A percentile compares a stretch with the other conserved stretches of the same genome.
Conservation (phyloP, 2,113 vertebrate species). For the Semnopithecus entellus region DNA sequence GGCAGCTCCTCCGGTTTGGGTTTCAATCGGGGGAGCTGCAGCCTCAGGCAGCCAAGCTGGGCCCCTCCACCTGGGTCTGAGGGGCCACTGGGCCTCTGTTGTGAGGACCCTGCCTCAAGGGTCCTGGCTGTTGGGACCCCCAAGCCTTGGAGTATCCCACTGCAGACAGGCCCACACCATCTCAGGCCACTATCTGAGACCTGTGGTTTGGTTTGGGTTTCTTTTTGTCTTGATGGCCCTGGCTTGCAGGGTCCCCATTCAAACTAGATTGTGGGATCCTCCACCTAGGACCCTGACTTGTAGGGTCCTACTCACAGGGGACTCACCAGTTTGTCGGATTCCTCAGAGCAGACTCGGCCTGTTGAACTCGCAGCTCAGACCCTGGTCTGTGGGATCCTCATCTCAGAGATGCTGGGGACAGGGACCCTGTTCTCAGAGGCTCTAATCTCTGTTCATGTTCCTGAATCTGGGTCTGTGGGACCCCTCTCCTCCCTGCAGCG, state of each 20-base stretch:
- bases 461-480: not conserved
- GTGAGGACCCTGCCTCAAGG: not conserved
- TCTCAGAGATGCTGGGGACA: not conserved
- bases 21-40: slow-evolving; percentile 59
- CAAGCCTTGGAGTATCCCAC: not conserved
- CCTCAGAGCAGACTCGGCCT: not conserved
- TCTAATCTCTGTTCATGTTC: not conserved
- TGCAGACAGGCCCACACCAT: not conserved
- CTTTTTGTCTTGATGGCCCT: not conserved
- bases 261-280: not conserved
- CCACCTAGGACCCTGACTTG: not conserved
- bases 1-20: slow-evolving; percentile 74
- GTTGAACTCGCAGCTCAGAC: not conserved
- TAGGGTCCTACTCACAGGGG: not conserved
- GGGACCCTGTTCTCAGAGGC: not conserved
- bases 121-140: not conserved
- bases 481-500: not conserved
- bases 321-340: not conserved
- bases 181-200: not conserved
- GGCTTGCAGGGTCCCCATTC: not conserved
- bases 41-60: slow-evolving; percentile 25
- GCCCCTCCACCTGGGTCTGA: slow-evolving; percentile 61
- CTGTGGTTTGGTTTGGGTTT: not conserved
- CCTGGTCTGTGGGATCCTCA: not conserved
- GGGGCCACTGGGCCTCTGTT: not conserved